phyloP scores from a whole-genome alignment of 2,797 vertebrate genomes.

The Galaxias olidus region DNA sequence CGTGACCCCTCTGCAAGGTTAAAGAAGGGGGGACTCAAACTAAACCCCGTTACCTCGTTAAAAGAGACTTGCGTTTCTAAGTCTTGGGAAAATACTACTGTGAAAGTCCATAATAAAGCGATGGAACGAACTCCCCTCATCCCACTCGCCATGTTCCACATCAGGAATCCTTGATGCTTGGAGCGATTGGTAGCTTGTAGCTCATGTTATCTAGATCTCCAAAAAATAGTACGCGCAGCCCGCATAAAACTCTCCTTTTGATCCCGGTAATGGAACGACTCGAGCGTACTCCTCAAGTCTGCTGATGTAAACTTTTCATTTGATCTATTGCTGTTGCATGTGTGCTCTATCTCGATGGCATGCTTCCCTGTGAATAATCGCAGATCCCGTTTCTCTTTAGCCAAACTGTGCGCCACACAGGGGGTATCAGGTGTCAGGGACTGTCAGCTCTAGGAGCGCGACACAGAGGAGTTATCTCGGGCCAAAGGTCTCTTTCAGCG shows the following conservation, averaged over 20 bases:
- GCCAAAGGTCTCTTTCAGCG: slow-evolving; percentile 46
- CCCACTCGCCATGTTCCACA: slow-evolving; percentile 69
- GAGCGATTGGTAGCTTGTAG: slow-evolving; percentile 51
- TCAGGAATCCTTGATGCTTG: slow-evolving; percentile 57
- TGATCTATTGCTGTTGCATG: slow-evolving; percentile 10
- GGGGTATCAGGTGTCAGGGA: slow-evolving; percentile 62
- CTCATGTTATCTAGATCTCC: slow-evolving; percentile 60
- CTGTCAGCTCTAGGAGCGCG: slow-evolving; percentile 34
- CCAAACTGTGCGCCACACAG: slow-evolving; percentile 30
- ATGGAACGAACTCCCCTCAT: slow-evolving; percentile 53
- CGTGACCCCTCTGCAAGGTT: slow-evolving; percentile 81
- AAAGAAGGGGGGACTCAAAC: slow-evolving; percentile 88
- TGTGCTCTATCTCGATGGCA: slow-evolving; percentile 34
- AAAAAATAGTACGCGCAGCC: slow-evolving; percentile 45
- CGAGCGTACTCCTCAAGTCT: slow-evolving; percentile 16
- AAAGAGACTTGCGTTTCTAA: slow-evolving; percentile 47
- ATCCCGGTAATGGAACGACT: neutral
- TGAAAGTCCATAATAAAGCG: slow-evolving; percentile 35
- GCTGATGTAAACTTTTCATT: slow-evolving; percentile 10
- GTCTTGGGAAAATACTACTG: slow-evolving; percentile 34
- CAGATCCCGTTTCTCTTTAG: slow-evolving; percentile 24
- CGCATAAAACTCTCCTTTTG: slow-evolving; percentile 30
- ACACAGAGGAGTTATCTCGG: slow-evolving; percentile 31
- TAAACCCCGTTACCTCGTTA: slow-evolving; percentile 65
- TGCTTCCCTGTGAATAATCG: slow-evolving; percentile 37